Evolutionary conservation across 2,888 invertebrate species (phyloP), one percentile per base, ranked within the genome.

Genomic region (Biston betularia): DNA sequence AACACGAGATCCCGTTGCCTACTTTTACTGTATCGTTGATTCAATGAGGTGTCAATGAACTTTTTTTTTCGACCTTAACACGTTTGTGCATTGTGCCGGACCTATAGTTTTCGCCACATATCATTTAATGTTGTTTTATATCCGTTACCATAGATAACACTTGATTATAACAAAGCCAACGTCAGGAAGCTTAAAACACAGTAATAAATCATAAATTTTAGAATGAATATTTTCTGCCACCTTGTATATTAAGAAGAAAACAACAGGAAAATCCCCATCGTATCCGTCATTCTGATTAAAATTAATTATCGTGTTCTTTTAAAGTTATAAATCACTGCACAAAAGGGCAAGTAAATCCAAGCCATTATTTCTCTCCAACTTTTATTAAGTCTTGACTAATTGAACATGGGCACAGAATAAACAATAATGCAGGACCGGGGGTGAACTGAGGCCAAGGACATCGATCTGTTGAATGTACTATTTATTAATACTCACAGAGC

Each of bases 341-440:
- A 45, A 15, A 58, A 52, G 46, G 50, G 58, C 54, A 55, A 63
- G 67, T 56, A 63, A 63, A 56, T 42, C 63, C 60, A 11, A 11
- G 11, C 63, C 60, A 64, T 68, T 63, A 56, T 48, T 68, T 56
- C 40, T 57, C 52, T 48, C 59, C 46, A 53, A 60, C 55, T 68
- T 68, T 60, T 68, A 63, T 63, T 59, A 63, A 55, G 63, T 58
- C 59, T 50, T 33, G 46, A 44, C 46, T 63, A 59, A 68, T 68
- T 68, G 44, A 62, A 63, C 58, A 38, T 35, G 24, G 12, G 24
- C 40, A 42, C 33, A 54, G 42, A 42, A 42, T 54, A 54, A 54
- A 54, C n/a, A 9, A 9, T 44, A 24, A 40, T 50, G 34, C 14
- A 38, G 4, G 14, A 12, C 11, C 38, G 53, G 15, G 38, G 38